Evolutionary conservation across 2,113 vertebrate genomes (phyloP).

Genomic region (Rostratula benghalensis): DNA sequence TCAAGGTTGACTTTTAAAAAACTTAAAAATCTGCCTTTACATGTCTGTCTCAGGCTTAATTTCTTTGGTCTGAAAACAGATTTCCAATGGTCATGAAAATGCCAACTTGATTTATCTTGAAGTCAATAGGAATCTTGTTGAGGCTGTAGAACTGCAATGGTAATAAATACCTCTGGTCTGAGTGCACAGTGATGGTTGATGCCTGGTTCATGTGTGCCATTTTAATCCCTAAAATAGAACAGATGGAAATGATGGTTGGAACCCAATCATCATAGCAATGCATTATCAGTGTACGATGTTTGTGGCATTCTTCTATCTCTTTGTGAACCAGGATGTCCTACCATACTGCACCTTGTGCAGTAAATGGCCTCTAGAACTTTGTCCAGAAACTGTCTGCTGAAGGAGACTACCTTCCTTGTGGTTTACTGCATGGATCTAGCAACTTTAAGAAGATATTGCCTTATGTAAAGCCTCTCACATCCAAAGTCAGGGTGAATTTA

Average conservation of each 20-base stretch:
- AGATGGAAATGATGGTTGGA: not conserved
- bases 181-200: not conserved
- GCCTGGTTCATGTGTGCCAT: not conserved
- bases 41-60: not conserved
- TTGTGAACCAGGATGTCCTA: not conserved
- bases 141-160: not conserved
- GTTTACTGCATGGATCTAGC: not conserved
- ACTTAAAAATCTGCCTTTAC: not conserved
- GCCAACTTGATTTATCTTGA: not conserved
- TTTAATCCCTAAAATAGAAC: not conserved
- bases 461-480: not conserved
- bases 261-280: not conserved
- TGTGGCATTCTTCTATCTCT: not conserved
- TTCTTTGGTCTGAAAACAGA: not conserved
- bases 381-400: not conserved
- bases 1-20: not conserved
- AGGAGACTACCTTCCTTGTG: not conserved
- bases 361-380: not conserved
- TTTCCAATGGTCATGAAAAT: not conserved
- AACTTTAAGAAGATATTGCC: not conserved
- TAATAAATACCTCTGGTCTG: not conserved
- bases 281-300: not conserved
- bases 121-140: not conserved
- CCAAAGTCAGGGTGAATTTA: not conserved
- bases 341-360: rapidly evolving